Conservation (phyloP, 2,113 vertebrate genomes). For the Crotalus helleri region DNA sequence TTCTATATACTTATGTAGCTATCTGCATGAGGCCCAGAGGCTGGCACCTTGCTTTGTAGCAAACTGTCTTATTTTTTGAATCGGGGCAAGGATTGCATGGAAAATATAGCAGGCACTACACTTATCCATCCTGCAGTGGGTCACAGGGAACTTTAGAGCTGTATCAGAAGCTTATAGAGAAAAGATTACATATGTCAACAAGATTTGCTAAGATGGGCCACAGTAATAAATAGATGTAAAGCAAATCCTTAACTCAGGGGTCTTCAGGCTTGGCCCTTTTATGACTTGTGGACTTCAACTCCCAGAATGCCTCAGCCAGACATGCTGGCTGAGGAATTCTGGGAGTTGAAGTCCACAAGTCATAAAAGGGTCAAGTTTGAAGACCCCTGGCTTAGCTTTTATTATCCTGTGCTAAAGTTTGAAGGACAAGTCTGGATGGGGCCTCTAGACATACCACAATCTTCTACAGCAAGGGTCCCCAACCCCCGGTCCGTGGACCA, state of each 20-base stretch:
- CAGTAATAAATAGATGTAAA: not conserved
- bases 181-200: not conserved
- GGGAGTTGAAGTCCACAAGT: too few species aligned
- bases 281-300: too few species aligned
- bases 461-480: not conserved
- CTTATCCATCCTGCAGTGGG: not conserved
- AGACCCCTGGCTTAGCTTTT: not conserved
- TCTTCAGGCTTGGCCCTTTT: too few species aligned
- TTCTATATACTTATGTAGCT: not conserved
- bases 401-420: not conserved
- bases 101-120: not conserved
- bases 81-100: not conserved
- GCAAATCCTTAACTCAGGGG: not conserved
- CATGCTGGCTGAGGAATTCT: too few species aligned
- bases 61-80: not conserved
- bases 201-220: not conserved
- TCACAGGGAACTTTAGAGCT: not conserved
- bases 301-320: too few species aligned
- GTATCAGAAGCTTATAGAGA: not conserved
- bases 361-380: too few species aligned
- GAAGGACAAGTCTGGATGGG: not conserved
- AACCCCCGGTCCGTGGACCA: too few species aligned
- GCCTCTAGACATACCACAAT: not conserved
- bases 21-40: not conserved
- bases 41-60: not conserved